Base-by-base conservation (phyloP, 2,888 invertebrate species). In the Melanostoma scalare region DNA sequence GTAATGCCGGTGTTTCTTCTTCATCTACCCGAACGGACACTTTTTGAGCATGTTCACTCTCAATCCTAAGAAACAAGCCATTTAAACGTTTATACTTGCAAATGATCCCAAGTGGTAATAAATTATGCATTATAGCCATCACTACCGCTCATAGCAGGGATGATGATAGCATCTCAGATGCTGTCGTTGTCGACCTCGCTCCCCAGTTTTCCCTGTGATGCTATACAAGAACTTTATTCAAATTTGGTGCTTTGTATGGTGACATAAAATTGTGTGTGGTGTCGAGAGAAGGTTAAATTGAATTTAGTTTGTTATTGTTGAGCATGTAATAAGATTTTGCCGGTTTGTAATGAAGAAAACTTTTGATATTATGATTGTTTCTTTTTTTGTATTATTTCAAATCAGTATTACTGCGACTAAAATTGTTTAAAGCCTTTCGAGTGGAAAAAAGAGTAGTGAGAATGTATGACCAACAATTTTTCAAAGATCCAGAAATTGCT, bases 81-180 rank as follows among this genome's bases (percentile, higher is more conserved):
- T 69, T 69, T 48, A 69, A 69, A 31, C 55, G 68, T 48, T 69
- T 69, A 69, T 69, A 50, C 69, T 65, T 40, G 42, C 38, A 48
- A 56, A 74, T 58, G 65, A 56, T 60, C 60, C 60, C 60, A 75
- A 67, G 67, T 60, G 75, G 60, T 53, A 68, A 60, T 75, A 75
- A 75, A 75, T 75, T 68, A 74, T 74, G 65, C 58, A 58, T 74
- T 74, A 9, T 55, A 30, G 56, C 48, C 56, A 77, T 71, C 71
- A 77, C 40, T 50, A 63, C 48, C 3, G 55, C 40, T 30, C 71
- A n/a, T 55, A 20, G 8, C 38, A 33, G 71, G 61, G 63, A 77
- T 56, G 71, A 56, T 71, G 56, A 77, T 58, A 65, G 31, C 71
- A 46, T 48, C 20, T 55, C 33, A 36, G 58, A 71, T 67, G 56